Evolutionary conservation across 2,888 invertebrate genomes (phyloP).

Genomic region (Alitta virens): DNA sequence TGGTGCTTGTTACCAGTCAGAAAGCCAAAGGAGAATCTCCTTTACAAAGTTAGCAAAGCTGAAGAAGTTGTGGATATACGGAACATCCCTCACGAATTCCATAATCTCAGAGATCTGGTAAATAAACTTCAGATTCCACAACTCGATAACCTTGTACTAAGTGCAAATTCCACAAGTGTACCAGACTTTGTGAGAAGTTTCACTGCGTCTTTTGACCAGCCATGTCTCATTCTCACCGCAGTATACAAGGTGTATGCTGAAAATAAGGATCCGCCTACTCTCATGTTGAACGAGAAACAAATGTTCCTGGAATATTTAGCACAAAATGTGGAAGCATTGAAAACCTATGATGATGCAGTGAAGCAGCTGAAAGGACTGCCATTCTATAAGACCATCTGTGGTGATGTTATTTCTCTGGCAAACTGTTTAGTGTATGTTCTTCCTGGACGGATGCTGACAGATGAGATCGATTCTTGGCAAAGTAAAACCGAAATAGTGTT

Average conservation of each 20-base stretch:
- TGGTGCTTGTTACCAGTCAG: constrained; percentile 25
- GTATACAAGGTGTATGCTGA: constrained; percentile 11
- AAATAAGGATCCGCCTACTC: background rate
- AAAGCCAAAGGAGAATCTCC: background rate
- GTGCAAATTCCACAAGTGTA: constrained; percentile 10
- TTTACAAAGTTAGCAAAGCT: constrained; percentile 15
- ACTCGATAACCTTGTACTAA: constrained; percentile 16
- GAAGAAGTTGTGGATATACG: constrained; percentile 15
- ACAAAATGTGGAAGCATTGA: constrained; percentile 16
- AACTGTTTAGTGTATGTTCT: constrained; percentile 28
- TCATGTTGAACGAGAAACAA: constrained; percentile 13
- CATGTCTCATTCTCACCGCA: constrained; percentile 17
- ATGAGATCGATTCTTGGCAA: constrained; percentile 30
- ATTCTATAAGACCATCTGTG: constrained; percentile 24
- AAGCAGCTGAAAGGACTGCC: constrained; percentile 23
- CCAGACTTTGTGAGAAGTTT: constrained; percentile 17
- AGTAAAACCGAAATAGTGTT: constrained; percentile 28
- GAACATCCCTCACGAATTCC: background rate
- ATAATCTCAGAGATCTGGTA: constrained; percentile 10
- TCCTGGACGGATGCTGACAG: constrained; percentile 27
- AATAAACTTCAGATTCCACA: constrained; percentile 22
- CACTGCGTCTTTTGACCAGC: constrained; percentile 26
- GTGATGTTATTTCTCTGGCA: constrained; percentile 23
- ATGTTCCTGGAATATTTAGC: constrained; percentile 23
- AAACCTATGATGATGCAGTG: constrained; percentile 4